These are phyloP conservation scores for Drosophila littoralis DNA, from an alignment of 1,140 invertebrate genomes.

Conservation along the genomic window DNA sequence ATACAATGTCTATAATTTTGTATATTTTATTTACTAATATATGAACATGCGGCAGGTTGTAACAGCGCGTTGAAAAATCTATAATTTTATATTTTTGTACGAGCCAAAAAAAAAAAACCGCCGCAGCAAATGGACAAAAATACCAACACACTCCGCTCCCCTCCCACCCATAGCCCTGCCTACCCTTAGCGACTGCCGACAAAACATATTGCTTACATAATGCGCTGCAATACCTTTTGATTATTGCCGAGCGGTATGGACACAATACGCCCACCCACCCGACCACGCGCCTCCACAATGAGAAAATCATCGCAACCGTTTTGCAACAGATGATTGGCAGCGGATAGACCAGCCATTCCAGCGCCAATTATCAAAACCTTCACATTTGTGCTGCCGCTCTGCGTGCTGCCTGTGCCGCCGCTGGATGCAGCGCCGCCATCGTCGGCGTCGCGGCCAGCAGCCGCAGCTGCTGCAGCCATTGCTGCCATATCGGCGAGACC, in stretches of 20 bases:
- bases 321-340: slow-evolving; percentile 92
- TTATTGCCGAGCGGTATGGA: slow-evolving; percentile 89
- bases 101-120: slow-evolving; percentile 9
- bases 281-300: slow-evolving; percentile 91
- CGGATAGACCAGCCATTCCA: slow-evolving; percentile 93
- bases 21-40: background rate
- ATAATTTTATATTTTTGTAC: slow-evolving; percentile 51
- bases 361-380: slow-evolving; percentile 94
- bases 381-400: slow-evolving; percentile 48
- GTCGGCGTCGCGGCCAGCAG: background rate
- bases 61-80: slow-evolving; percentile 65
- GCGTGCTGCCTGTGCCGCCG: slow-evolving; percentile 1
- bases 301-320: slow-evolving; percentile 92
- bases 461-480: slow-evolving; percentile 15
- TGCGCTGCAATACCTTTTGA: slow-evolving; percentile 84
- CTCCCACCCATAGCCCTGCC: background rate
- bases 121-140: slow-evolving; percentile 19
- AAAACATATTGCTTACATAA: slow-evolving; percentile 59
- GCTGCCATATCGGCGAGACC: slow-evolving; percentile 45
- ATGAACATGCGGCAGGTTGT: slow-evolving; percentile 19
- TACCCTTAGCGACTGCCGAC: background rate
- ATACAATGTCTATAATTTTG: background rate
- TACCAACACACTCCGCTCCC: slow-evolving; percentile 20
- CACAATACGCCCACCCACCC: slow-evolving; percentile 92
- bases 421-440: slow-evolving; percentile 17